phyloP scores from a whole-genome alignment of 2,113 vertebrate genomes.

The Thamnaconus septentrionalis region DNA sequence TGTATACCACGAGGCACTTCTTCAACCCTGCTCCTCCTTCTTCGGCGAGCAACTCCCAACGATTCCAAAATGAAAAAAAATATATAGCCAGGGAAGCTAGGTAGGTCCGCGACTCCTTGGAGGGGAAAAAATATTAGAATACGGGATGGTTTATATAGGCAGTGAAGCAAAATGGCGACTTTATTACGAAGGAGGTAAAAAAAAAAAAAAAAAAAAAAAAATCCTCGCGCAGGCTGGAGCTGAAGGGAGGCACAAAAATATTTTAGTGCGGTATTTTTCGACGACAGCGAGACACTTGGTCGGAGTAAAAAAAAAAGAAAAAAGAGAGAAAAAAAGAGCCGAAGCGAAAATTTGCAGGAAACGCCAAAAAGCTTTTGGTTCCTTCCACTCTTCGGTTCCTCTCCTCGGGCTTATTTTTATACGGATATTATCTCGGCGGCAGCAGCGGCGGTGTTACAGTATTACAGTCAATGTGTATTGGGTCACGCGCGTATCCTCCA shows the following conservation, averaged over 20 bases:
- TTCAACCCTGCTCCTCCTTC: conserved; percentile 56
- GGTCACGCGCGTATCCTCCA: conserved; percentile 78
- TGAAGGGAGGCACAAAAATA: conserved; percentile 75
- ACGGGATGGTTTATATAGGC: conserved; percentile 81
- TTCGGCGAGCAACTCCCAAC: conserved; percentile 27
- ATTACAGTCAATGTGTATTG: conserved; percentile 74
- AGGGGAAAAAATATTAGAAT: conserved; percentile 69
- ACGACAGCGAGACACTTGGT: conserved; percentile 59
- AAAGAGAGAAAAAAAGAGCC: conserved; percentile 65
- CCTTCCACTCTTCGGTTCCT: conserved; percentile 63
- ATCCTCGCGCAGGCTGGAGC: conserved; percentile 73
- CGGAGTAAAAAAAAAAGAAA: conserved; percentile 65
- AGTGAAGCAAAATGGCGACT: conserved; percentile 96
- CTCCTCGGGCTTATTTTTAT: conserved; percentile 78
- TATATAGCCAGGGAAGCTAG: conserved; percentile 39
- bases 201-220: conserved; percentile 72
- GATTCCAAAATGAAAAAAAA: conserved; percentile 57
- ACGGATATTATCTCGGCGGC: conserved; percentile 75
- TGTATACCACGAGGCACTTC: conserved; percentile 74
- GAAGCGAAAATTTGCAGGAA: conserved; percentile 54
- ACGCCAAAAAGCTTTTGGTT: conserved; percentile 42
- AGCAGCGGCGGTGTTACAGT: conserved; percentile 78
- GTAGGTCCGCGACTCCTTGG: conserved; percentile 59
- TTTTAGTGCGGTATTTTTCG: conserved; percentile 72
- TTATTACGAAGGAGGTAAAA: conserved; percentile 84